A percentile compares a stretch with the other conserved stretches of the same genome.
Evolutionary conservation across 1,140 invertebrate genomes (phyloP).

Genomic region (Musca vetustissima): DNA sequence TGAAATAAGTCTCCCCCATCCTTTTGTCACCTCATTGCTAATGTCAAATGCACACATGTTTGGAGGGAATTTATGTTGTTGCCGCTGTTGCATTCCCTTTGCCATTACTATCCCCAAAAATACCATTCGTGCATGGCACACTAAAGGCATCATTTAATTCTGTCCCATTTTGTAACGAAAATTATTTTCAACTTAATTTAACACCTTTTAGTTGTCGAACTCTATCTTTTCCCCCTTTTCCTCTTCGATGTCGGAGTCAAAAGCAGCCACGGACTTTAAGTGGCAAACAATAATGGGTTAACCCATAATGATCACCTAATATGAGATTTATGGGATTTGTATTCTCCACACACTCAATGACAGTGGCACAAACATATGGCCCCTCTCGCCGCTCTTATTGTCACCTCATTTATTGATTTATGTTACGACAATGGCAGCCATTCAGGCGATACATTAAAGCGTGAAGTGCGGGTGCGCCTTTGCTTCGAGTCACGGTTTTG

Average conservation of each 20-base stretch:
- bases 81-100: background rate
- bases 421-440: background rate
- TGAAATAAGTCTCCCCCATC: too few relatives aligned
- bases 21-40: too few relatives aligned
- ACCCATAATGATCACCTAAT: background rate
- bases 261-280: background rate
- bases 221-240: background rate
- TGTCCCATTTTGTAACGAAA: background rate
- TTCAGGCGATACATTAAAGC: too few relatives aligned
- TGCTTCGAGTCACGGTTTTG: too few relatives aligned
- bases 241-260: background rate
- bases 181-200: constrained; percentile 1
- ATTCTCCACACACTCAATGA: constrained; percentile 1
- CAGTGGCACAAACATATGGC: background rate
- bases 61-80: background rate
- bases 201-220: constrained; percentile 4
- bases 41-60: background rate
- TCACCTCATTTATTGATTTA: constrained; percentile 14
- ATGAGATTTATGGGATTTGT: constrained; percentile 14
- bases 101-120: background rate
- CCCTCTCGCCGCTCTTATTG: background rate
- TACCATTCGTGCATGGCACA: constrained; percentile 3
- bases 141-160: constrained; percentile 6
- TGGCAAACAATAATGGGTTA: constrained; percentile 22
- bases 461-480: too few relatives aligned